A percentile compares a stretch with the other conserved stretches of the same genome.
These are phyloP conservation scores for Dipus sagitta DNA, from an alignment of 2,797 vertebrate genomes.

Conservation along the genomic window DNA sequence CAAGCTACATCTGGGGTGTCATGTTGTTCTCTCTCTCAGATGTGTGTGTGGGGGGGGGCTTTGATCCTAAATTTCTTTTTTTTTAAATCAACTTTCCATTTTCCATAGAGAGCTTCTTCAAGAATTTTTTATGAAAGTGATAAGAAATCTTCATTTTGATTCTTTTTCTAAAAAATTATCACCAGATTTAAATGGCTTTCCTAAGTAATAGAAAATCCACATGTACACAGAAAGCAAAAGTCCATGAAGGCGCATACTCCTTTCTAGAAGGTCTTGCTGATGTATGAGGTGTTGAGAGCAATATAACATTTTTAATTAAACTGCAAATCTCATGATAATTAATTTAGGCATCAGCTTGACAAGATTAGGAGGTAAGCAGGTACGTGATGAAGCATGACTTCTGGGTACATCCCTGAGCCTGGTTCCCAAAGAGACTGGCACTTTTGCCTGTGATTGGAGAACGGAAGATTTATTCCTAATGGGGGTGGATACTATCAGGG, in stretches of 20 bases:
- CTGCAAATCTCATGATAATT: not conserved
- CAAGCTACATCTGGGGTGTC: not conserved
- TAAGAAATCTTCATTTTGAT: constrained; percentile 12
- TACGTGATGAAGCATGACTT: not conserved
- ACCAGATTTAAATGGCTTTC: not conserved
- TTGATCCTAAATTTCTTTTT: not conserved
- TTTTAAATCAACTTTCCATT: not conserved
- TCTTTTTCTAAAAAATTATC: not conserved
- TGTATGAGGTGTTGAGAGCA: not conserved
- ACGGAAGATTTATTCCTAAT: too few species aligned
- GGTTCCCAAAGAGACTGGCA: not conserved
- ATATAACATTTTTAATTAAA: not conserved
- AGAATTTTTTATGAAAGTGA: constrained; percentile 8
- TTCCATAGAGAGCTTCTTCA: not conserved
- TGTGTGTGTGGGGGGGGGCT: too few species aligned
- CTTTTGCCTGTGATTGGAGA: not conserved
- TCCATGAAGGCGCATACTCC: not conserved
- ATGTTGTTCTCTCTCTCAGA: not conserved
- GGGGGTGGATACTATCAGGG: accelerated
- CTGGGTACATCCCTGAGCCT: not conserved
- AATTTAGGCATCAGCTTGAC: not conserved
- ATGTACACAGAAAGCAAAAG: not conserved
- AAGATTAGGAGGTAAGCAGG: not conserved
- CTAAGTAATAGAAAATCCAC: not conserved
- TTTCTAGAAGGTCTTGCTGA: not conserved